A percentile compares a stretch with the other conserved stretches of the same genome.
phyloP scores from a whole-genome alignment of 2,113 vertebrate species.

The Chinchilla lanigera region DNA sequence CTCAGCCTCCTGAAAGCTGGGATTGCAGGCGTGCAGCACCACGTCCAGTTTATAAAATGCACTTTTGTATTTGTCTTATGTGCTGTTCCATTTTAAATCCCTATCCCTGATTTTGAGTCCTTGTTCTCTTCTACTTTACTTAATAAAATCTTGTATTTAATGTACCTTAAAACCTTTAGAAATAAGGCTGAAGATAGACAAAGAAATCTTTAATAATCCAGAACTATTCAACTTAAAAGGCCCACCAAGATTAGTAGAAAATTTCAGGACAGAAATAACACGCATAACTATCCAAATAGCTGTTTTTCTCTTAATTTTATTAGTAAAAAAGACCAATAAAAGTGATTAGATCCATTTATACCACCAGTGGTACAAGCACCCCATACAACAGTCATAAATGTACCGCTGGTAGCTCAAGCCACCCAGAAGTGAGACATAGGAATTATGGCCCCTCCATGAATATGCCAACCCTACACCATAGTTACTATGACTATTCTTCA shows the following conservation, averaged over 20 bases:
- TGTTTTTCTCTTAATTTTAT: neutral
- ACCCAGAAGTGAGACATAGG: neutral
- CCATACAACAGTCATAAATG: neutral
- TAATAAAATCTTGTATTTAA: slow-evolving; percentile 55
- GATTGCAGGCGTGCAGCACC: neutral
- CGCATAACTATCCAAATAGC: neutral
- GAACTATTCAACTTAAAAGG: neutral
- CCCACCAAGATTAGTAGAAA: neutral
- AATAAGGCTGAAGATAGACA: slow-evolving; percentile 31
- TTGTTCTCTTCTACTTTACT: slow-evolving; percentile 50
- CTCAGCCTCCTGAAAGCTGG: neutral
- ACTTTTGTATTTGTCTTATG: slow-evolving; percentile 32
- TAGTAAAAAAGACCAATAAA: neutral
- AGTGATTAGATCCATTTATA: neutral
- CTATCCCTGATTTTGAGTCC: slow-evolving; percentile 33
- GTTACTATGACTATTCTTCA: neutral
- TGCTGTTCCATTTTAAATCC: neutral
- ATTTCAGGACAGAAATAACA: neutral
- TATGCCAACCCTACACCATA: neutral
- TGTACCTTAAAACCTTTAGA: slow-evolving; percentile 32
- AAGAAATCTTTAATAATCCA: slow-evolving; percentile 1
- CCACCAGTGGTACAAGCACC: neutral
- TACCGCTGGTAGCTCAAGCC: no score
- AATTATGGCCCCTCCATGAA: neutral
- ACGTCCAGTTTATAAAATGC: neutral